Base-by-base conservation (phyloP, 2,113 vertebrate species). In the Connochaetes taurinus region DNA sequence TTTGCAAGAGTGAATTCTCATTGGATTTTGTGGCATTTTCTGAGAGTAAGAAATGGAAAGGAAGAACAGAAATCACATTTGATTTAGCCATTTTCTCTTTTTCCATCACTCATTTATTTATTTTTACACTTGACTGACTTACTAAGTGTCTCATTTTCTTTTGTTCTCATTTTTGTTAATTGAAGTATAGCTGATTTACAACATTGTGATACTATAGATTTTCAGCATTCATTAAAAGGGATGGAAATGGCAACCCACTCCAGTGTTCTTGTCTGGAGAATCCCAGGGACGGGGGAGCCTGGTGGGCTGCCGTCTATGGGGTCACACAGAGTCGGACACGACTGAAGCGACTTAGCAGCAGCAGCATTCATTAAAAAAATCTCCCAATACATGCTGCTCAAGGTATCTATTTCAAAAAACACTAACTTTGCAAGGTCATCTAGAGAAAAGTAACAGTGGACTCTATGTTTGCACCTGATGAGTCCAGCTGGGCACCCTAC, bases 381-480 rank as follows among this genome's bases (percentile, higher is more conserved):
- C 50, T 94, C 31, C 33, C n/a, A 36, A 21, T 2, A 27, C 45
- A 74, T 40, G 27, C 8, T 87, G n/a, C 3, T 27, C n/a, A 29
- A 58, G 31, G 2, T 91, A 16, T 67, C 78, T 87, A 52, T 92
- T 80, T 92, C 17, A 50, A 16, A 33, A 87, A 36, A 71, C 21
- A 31, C 27, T 86, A 16, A 50, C 23, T 33, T 36, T 31, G 13
- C 8, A 4, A 4, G 4, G 4, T 58, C 1, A 47, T 53, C 40
- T 11, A 8, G 25, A 36, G 3, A 40, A 52, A 19, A 3, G 5
- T 7, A 21, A 17, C 3, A 10, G 3, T 9, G 29, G 82, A 6
- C 9, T 67, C 13, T 16, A 0, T 4, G 1, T 43, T 43, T 47
- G 17, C 19, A 1, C 0, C 5, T 4, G 17, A 9, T 2, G 21